Conservation (phyloP, 2,888 invertebrate genomes). For the Amphiduros pacificus region DNA sequence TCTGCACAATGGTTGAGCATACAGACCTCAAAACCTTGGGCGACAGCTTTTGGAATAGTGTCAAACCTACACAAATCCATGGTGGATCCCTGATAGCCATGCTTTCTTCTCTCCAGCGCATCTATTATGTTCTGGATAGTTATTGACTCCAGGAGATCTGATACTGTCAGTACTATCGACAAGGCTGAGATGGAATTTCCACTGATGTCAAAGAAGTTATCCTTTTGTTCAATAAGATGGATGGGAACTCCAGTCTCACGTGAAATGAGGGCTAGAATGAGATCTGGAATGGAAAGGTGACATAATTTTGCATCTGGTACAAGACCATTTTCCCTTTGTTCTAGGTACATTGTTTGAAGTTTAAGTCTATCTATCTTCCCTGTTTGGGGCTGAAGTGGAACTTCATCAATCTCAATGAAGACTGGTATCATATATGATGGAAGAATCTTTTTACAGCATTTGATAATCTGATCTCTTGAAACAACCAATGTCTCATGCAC, state of each 20-base stretch:
- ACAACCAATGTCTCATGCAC: background rate
- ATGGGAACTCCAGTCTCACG: background rate
- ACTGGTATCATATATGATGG: constrained; percentile 10
- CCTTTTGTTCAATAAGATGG: background rate
- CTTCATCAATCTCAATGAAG: background rate
- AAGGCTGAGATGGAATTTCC: constrained; percentile 5
- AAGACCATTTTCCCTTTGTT: constrained; percentile 18
- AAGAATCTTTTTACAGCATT: background rate
- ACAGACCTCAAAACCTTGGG: background rate
- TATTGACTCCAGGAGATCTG: too few species aligned
- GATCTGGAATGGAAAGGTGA: constrained; percentile 12
- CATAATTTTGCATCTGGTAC: constrained; percentile 17
- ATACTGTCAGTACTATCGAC: background rate
- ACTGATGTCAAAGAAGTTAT: background rate
- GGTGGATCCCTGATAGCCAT: too few species aligned
- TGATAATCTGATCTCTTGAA: background rate
- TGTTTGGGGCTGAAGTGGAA: background rate
- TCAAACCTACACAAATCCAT: too few species aligned
- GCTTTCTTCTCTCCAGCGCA: too few species aligned
- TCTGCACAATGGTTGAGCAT: background rate
- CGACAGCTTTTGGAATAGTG: too few species aligned
- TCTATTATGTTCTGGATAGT: too few species aligned
- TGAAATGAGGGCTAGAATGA: background rate
- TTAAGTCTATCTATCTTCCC: constrained; percentile 70
- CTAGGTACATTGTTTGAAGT: constrained; percentile 55